These are phyloP conservation scores for Pachliopta kotzebuea DNA, from an alignment of 2,888 invertebrate genomes.

Conservation along the genomic window DNA sequence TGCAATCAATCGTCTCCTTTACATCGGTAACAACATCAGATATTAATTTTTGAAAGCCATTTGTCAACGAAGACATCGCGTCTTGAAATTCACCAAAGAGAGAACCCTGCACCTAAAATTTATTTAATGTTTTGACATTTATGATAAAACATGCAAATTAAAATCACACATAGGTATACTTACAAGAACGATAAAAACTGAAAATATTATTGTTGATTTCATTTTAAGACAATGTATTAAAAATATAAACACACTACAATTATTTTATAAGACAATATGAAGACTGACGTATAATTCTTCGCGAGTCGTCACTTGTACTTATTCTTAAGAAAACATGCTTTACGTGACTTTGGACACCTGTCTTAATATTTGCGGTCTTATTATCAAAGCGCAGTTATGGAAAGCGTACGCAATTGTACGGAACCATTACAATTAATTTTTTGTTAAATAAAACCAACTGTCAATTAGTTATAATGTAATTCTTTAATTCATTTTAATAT, in stretches of 20 bases:
- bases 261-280: background rate
- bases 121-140: background rate
- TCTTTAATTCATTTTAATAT: slow-evolving; percentile 51
- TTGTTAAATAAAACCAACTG: slow-evolving; percentile 35
- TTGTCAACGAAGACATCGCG: slow-evolving; percentile 51
- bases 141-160: slow-evolving; percentile 14
- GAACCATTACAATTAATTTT: slow-evolving; percentile 1
- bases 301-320: slow-evolving; percentile 32
- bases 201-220: slow-evolving; percentile 35
- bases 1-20: slow-evolving; percentile 61
- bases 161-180: background rate
- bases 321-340: slow-evolving; percentile 45
- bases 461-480: slow-evolving; percentile 42
- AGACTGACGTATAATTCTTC: slow-evolving; percentile 7
- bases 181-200: slow-evolving; percentile 28
- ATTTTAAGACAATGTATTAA: slow-evolving; percentile 21
- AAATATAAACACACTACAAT: background rate
- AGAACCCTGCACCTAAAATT: slow-evolving; percentile 57
- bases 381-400: slow-evolving; percentile 18
- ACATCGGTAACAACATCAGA: slow-evolving; percentile 59
- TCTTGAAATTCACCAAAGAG: slow-evolving; percentile 53
- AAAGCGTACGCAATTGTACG: background rate
- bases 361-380: slow-evolving; percentile 42
- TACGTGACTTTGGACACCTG: slow-evolving; percentile 41
- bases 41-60: slow-evolving; percentile 57